Evolutionary conservation across 64 coral and sea anemone genomes (phyloP).

Genomic region (Trachythela sp.): DNA sequence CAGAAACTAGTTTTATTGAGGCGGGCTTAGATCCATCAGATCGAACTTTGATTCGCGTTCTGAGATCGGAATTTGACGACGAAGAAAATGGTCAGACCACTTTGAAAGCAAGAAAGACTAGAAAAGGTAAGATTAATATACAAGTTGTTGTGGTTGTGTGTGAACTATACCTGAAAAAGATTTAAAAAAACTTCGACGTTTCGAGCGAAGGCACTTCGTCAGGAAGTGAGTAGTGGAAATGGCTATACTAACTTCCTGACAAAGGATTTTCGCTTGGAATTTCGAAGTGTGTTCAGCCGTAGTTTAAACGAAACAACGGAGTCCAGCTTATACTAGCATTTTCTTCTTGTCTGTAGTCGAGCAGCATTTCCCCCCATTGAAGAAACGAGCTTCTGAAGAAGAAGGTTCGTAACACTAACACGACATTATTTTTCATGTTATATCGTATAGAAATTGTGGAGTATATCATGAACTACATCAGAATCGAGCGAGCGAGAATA

Average conservation of each 20-base stretch:
- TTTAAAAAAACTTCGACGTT: no score
- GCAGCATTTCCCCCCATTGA: not conserved
- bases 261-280: not conserved
- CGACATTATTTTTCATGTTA: not conserved
- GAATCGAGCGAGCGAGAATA: not conserved
- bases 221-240: no score
- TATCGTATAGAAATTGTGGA: not conserved
- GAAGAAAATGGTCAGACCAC: constrained; percentile 56
- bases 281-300: not conserved
- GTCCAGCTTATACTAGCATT: not conserved
- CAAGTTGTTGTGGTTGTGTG: no score
- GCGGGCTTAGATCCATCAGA: constrained; percentile 61
- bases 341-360: not conserved
- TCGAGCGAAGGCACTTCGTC: no score
- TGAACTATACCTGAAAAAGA: no score
- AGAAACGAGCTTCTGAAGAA: not conserved
- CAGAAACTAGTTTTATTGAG: not conserved
- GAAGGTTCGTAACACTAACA: not conserved
- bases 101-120: constrained; percentile 50
- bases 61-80: constrained; percentile 74
- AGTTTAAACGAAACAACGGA: not conserved
- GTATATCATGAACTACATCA: no score
- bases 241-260: no score
- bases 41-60: constrained; percentile 73
- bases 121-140: constrained; percentile 59